These are phyloP conservation scores for Lutraria rhynchaena DNA, from an alignment of 1,140 invertebrate species.

Conservation along the genomic window DNA sequence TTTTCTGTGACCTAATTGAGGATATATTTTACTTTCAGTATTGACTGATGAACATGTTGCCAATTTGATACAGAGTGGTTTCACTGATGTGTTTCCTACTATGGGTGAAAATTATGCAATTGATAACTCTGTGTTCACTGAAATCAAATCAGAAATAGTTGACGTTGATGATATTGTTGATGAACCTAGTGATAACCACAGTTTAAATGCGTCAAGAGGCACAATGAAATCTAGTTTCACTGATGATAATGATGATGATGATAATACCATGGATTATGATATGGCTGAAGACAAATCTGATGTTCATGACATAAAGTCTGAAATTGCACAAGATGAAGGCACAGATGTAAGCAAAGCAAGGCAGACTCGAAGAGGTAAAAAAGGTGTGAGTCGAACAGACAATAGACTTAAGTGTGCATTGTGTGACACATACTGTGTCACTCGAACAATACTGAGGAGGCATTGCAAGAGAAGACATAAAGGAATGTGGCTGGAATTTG, in stretches of 20 bases:
- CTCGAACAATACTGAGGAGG: not conserved
- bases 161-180: not conserved
- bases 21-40: constrained; percentile 12
- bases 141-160: constrained; percentile 29
- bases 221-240: not conserved
- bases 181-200: not conserved
- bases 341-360: not conserved
- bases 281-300: not conserved
- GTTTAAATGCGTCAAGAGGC: not conserved
- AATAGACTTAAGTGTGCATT: constrained; percentile 12
- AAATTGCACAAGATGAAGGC: not conserved
- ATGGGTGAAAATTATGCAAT: constrained; percentile 1
- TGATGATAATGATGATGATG: not conserved
- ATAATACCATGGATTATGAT: constrained; percentile 27
- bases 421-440: constrained; percentile 13
- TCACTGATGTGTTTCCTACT: constrained; percentile 6
- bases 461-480: constrained; percentile 16
- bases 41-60: constrained; percentile 21
- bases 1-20: no score
- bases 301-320: not conserved
- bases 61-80: constrained; percentile 1
- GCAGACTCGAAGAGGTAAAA: not conserved
- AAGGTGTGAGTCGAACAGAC: not conserved
- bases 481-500: constrained; percentile 2
- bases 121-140: not conserved